Evolutionary conservation across 2,888 invertebrate species (phyloP).

Genomic region (Drosophila helvetica): DNA sequence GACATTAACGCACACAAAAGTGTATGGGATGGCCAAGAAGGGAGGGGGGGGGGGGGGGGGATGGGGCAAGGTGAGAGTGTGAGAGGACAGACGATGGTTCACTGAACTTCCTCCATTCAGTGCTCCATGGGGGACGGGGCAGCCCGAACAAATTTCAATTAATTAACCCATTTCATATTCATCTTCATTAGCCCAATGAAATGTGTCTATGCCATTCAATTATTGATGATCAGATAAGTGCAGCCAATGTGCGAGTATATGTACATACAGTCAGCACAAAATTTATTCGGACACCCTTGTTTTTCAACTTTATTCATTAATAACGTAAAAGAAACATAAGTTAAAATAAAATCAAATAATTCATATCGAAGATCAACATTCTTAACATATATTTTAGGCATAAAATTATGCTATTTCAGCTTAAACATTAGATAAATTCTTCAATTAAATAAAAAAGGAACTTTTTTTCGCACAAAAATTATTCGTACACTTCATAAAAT

Average conservation of each 20-base stretch:
- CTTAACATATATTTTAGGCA: too few relatives aligned
- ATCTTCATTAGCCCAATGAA: constrained; percentile 38
- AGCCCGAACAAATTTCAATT: constrained; percentile 34
- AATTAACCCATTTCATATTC: constrained; percentile 44
- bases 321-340: too few relatives aligned
- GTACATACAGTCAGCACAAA: too few relatives aligned
- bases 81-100: constrained; percentile 22
- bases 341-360: too few relatives aligned
- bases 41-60: neutral
- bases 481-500: too few relatives aligned
- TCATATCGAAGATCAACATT: too few relatives aligned
- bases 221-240: constrained; percentile 24
- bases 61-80: neutral
- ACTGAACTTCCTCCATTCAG: constrained; percentile 13
- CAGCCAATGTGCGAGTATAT: neutral
- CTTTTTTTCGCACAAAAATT: too few relatives aligned
- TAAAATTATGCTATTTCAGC: too few relatives aligned
- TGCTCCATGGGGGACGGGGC: neutral
- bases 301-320: too few relatives aligned
- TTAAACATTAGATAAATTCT: too few relatives aligned
- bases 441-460: too few relatives aligned
- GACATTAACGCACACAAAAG: constrained; percentile 31
- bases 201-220: constrained; percentile 30
- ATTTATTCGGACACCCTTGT: too few relatives aligned
- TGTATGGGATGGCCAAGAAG: neutral